Evolutionary conservation across 1,140 invertebrate genomes (phyloP).

Genomic region (Cyphomyrmex costatus): DNA sequence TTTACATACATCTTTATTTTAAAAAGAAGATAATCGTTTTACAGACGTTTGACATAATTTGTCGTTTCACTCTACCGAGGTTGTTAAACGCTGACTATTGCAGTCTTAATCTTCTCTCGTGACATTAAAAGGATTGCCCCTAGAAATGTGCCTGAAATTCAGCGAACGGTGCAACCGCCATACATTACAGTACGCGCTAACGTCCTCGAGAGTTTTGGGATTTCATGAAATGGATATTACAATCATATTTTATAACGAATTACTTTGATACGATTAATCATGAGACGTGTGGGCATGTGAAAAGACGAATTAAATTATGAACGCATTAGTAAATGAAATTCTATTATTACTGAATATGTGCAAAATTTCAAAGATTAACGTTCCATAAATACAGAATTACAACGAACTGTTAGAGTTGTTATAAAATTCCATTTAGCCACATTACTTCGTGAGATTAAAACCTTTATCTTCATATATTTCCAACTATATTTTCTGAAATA

Average conservation of each 20-base stretch:
- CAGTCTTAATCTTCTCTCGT: constrained; percentile 39
- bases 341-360: constrained; percentile 52
- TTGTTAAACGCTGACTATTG: constrained; percentile 54
- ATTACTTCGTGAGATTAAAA: constrained; percentile 26
- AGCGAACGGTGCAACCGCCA: constrained; percentile 45
- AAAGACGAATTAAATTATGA: constrained; percentile 68
- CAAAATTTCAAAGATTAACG: constrained; percentile 60
- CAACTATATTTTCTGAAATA: constrained; percentile 19
- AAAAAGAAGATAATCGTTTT: neutral
- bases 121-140: constrained; percentile 57
- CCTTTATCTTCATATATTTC: constrained; percentile 10
- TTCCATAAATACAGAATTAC: constrained; percentile 40
- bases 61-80: neutral
- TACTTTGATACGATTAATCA: constrained; percentile 63
- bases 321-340: constrained; percentile 71
- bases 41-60: constrained; percentile 18
- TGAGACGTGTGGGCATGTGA: constrained; percentile 20
- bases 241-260: constrained; percentile 47
- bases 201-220: constrained; percentile 50
- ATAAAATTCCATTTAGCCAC: constrained; percentile 65
- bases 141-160: constrained; percentile 56
- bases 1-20: neutral
- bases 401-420: constrained; percentile 56
- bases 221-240: constrained; percentile 45
- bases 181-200: constrained; percentile 42